These are phyloP conservation scores for Enoplosus armatus DNA, from an alignment of 2,797 vertebrate species.

Conservation along the genomic window DNA sequence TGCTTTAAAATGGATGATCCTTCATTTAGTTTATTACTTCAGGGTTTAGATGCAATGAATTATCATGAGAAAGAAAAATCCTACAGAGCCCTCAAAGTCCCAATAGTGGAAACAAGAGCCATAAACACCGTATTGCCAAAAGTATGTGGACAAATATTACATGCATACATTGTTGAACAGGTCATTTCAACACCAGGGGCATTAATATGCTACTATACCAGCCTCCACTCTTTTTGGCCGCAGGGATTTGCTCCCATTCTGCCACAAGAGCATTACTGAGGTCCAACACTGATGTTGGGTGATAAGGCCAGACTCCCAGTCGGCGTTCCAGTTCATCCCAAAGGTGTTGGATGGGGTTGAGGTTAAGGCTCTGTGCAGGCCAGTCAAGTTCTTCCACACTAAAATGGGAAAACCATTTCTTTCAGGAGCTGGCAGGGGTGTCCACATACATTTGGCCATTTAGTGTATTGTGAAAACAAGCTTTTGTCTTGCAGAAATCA, in stretches of 20 bases:
- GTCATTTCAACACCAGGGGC: too few species aligned
- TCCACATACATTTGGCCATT: constrained; percentile 14
- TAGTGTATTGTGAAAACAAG: background rate
- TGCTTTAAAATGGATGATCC: constrained; percentile 2
- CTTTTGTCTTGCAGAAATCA: too few species aligned
- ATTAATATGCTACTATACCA: background rate
- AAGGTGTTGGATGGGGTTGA: background rate
- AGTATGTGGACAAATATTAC: constrained; percentile 1
- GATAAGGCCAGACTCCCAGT: background rate
- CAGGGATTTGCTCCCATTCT: too few species aligned
- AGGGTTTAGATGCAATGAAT: constrained; percentile 20
- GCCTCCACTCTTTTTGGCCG: too few species aligned
- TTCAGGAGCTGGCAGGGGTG: background rate
- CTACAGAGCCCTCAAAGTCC: background rate
- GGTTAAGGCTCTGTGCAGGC: background rate
- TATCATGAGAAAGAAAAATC: background rate
- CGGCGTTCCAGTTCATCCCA: background rate
- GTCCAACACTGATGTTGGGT: background rate
- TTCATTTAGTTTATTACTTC: constrained; percentile 41
- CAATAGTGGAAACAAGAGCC: background rate
- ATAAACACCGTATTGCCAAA: constrained; percentile 13
- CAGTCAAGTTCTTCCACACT: too few species aligned
- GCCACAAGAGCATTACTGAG: too few species aligned
- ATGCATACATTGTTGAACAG: background rate
- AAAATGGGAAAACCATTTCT: background rate